Conservation (phyloP, 1,140 invertebrate genomes). For the Zaprionus taronus region DNA sequence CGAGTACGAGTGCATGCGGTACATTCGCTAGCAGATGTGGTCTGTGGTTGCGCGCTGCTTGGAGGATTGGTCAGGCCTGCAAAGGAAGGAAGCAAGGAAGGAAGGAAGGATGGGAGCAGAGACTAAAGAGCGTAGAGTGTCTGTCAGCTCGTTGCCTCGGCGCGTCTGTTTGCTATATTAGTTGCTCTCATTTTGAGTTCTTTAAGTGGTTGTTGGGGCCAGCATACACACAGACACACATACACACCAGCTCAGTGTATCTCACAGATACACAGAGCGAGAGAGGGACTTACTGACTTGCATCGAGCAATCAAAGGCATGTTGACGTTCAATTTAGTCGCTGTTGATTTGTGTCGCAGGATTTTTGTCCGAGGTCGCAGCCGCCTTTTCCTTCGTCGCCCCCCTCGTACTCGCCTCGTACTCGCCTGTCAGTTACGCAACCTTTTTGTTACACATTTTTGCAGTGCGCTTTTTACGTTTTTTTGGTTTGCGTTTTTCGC, state of each 20-base stretch:
- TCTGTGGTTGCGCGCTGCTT: conserved; percentile 39
- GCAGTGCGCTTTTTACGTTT: conserved; percentile 23
- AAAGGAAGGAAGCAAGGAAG: background rate
- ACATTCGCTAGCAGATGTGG: background rate
- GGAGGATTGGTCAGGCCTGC: conserved; percentile 4
- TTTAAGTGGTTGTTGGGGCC: conserved; percentile 29
- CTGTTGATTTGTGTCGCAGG: conserved; percentile 74
- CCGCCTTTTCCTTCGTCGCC: conserved; percentile 11
- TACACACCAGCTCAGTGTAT: conserved; percentile 4
- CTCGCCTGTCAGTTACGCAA: conserved; percentile 67
- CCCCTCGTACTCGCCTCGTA: conserved; percentile 25
- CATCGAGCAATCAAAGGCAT: conserved; percentile 72
- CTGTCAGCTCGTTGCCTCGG: conserved; percentile 9
- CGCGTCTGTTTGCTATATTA: conserved; percentile 45
- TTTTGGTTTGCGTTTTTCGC: conserved; percentile 25
- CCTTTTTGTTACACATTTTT: conserved; percentile 48
- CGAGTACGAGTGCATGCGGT: background rate
- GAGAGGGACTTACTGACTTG: conserved; percentile 33
- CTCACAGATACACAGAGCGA: conserved; percentile 12
- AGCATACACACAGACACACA: conserved; percentile 5
- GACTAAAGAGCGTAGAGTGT: background rate
- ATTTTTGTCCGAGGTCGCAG: conserved; percentile 46
- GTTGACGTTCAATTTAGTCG: conserved; percentile 78
- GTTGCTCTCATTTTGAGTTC: conserved; percentile 27
- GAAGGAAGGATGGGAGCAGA: background rate